Percentiles rank a stretch among this genome's conserved stretches.
Evolutionary conservation across 2,797 vertebrate genomes (phyloP).

Genomic region (Clamator glandarius): DNA sequence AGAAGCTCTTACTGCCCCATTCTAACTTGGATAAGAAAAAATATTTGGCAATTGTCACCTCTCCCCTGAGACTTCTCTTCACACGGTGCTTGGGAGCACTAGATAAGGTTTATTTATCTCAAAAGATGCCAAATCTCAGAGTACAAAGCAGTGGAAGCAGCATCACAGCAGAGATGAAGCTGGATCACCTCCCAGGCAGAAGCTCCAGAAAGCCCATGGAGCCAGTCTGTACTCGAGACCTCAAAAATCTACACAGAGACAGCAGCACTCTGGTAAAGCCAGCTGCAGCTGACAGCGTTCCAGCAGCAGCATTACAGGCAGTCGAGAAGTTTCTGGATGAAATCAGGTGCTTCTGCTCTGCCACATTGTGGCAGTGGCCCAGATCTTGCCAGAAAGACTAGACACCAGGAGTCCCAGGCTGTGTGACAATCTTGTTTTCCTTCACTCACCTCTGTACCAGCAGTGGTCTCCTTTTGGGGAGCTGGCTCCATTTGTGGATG

Average conservation of each 20-base stretch:
- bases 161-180: not conserved
- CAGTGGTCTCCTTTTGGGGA: constrained; percentile 93
- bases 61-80: not conserved
- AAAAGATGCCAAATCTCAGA: not conserved
- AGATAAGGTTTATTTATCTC: not conserved
- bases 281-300: not conserved
- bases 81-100: not conserved
- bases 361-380: not conserved
- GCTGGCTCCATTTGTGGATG: constrained; percentile 97
- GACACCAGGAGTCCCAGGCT: not conserved
- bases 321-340: not conserved
- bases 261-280: not conserved
- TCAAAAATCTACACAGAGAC: not conserved
- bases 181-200: not conserved
- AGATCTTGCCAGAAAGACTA: not conserved
- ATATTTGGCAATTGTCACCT: not conserved
- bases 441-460: constrained; percentile 89
- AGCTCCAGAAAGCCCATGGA: not conserved
- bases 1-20: not conserved
- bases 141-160: not conserved
- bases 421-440: not conserved
- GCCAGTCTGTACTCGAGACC: not conserved
- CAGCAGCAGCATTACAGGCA: not conserved
- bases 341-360: not conserved
- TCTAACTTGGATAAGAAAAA: not conserved